Evolutionary conservation across 2,888 invertebrate genomes (phyloP).

Genomic region (Calameuta pallipes): DNA sequence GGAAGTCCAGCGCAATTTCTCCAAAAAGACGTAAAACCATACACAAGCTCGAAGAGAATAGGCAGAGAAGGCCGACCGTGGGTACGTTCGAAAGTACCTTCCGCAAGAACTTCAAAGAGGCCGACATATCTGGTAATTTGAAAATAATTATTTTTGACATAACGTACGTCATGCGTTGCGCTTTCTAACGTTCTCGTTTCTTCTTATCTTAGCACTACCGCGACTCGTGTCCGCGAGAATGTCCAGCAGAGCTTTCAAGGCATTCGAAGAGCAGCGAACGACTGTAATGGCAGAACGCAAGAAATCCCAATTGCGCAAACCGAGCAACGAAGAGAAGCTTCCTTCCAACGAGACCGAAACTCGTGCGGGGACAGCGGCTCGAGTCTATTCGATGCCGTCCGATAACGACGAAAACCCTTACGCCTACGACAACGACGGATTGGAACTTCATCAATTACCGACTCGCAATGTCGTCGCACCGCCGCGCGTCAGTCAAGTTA

Average conservation of each 20-base stretch:
- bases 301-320: conserved; percentile 84
- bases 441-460: neutral
- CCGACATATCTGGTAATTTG: conserved; percentile 12
- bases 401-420: neutral
- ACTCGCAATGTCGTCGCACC: neutral
- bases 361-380: neutral
- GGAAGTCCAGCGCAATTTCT: conserved; percentile 81
- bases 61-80: conserved; percentile 84
- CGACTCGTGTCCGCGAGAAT: conserved; percentile 60
- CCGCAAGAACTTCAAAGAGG: conserved; percentile 41
- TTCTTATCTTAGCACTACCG: conserved; percentile 67
- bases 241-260: conserved; percentile 68
- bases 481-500: neutral
- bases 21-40: conserved; percentile 88
- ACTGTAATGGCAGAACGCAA: conserved; percentile 85
- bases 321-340: conserved; percentile 79
- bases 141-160: neutral
- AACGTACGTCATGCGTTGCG: no score
- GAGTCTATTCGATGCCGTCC: neutral
- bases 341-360: conserved; percentile 68
- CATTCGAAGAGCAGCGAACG: conserved; percentile 83
- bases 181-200: neutral
- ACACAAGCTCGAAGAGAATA: conserved; percentile 87
- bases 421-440: neutral
- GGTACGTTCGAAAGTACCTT: conserved; percentile 48